Base-by-base conservation (phyloP, 2,888 invertebrate species). In the Macrophya alboannulata region DNA sequence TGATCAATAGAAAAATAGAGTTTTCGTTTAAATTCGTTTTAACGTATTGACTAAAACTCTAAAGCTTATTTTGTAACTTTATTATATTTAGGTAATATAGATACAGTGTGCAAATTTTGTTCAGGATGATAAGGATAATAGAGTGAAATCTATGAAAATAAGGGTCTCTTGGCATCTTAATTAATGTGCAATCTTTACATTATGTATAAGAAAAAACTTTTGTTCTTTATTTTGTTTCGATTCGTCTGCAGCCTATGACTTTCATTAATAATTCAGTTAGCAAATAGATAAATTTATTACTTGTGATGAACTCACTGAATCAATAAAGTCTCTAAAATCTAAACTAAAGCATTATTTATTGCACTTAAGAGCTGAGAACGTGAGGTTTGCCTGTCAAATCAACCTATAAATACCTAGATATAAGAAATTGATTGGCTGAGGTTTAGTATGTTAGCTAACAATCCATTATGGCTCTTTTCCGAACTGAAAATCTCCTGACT, bases 1-100 rank as follows among this genome's bases (percentile, higher is more conserved):
- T 51, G 31, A 55, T 51, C 74, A 37, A 77, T 77, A 77, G 77
- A 77, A 77, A 77, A 55, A 77, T 77, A 37, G 48, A 77, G n/a
- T 59, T 79, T 37, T 40, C 25, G 12, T 79, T 59, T 79, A 9
- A 15, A 37, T 45, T 79, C 48, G 9, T 55, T 37, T 31, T 37
- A 51, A 51, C 8, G 55, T 79, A 55, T 31, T 10, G 40, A 55
- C 76, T 76, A 59, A 15, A 59, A 55, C 79, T 79, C 55, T 79
- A 79, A 79, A 59, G 40, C 48, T 79, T 79, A 55, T 40, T 17
- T 79, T 62, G 25, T 62, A 25, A 62, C 62, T 8, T 48, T 31
- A n/a, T 12, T n/a, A 37, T 79, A 17, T 55, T 31, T 79, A n/a
- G n/a, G n/a, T n/a, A 31, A 21, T 15, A 12, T n/a, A 37, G 17